phyloP scores from a whole-genome alignment of 2,113 vertebrate species.

The Oreotragus oreotragus region DNA sequence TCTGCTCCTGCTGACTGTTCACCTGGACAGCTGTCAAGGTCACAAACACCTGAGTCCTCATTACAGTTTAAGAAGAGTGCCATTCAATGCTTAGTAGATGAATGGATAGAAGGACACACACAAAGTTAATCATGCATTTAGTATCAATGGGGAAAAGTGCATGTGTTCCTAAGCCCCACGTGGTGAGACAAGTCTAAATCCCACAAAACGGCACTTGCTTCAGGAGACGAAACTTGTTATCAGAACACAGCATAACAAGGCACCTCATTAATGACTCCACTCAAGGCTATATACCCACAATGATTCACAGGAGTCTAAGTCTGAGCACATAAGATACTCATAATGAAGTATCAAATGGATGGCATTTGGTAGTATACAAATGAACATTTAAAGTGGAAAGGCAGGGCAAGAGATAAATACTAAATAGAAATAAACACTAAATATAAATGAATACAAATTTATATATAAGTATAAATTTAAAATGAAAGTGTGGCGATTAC shows the following conservation, averaged over 20 bases:
- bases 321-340: background rate
- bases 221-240: background rate
- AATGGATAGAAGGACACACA: background rate
- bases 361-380: background rate
- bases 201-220: background rate
- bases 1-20: background rate
- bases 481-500: background rate
- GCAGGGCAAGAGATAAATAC: background rate
- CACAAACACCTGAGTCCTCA: background rate
- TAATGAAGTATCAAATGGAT: background rate
- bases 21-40: background rate
- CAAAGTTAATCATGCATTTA: background rate
- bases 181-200: background rate
- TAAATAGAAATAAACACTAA: background rate
- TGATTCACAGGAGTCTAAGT: background rate
- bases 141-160: background rate
- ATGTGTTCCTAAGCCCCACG: background rate
- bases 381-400: background rate
- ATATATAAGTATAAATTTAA: background rate
- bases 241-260: fast-evolving
- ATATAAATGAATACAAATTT: background rate
- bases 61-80: background rate
- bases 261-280: background rate
- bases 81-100: background rate
- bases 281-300: fast-evolving